Evolutionary conservation across 2,113 vertebrate species (phyloP).

Genomic region (Brachionichthys hirsutus): DNA sequence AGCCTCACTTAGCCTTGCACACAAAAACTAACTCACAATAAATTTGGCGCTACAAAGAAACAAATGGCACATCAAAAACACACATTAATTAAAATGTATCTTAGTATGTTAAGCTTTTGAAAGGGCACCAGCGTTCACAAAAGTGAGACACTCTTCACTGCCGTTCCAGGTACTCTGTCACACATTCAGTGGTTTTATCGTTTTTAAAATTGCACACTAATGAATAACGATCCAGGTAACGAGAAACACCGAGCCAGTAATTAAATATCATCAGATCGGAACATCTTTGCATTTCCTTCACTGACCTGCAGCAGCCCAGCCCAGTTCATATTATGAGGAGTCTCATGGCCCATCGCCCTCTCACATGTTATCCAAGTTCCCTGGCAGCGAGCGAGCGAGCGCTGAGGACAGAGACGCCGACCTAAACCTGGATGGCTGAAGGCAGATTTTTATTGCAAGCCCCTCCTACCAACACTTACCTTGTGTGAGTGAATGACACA

Average conservation of each 20-base stretch:
- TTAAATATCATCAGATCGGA: slow-evolving; percentile 13
- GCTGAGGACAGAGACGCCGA: slow-evolving; percentile 17
- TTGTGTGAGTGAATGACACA: slow-evolving; percentile 23
- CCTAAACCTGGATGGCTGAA: slow-evolving; percentile 49
- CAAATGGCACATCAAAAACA: too few relatives aligned
- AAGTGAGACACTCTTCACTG: too few relatives aligned
- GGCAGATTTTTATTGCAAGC: slow-evolving; percentile 42
- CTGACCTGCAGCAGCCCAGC: slow-evolving; percentile 74
- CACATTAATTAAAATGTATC: too few relatives aligned
- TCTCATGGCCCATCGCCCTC: slow-evolving; percentile 61
- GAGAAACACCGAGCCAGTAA: slow-evolving; percentile 17
- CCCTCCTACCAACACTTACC: slow-evolving; percentile 54
- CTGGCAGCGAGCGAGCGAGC: slow-evolving; percentile 38
- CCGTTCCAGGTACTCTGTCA: not conserved
- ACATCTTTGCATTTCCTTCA: slow-evolving; percentile 11
- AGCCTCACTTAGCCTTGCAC: too few relatives aligned
- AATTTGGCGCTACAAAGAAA: too few relatives aligned
- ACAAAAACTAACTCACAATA: too few relatives aligned
- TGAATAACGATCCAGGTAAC: not conserved
- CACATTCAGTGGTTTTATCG: not conserved
- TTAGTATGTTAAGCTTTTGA: too few relatives aligned
- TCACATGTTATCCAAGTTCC: slow-evolving; percentile 52
- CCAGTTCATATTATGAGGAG: slow-evolving; percentile 69
- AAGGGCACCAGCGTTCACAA: too few relatives aligned
- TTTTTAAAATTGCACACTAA: not conserved